These are phyloP conservation scores for Amphilophus citrinellus DNA, from an alignment of 2,113 vertebrate species.

Conservation along the genomic window DNA sequence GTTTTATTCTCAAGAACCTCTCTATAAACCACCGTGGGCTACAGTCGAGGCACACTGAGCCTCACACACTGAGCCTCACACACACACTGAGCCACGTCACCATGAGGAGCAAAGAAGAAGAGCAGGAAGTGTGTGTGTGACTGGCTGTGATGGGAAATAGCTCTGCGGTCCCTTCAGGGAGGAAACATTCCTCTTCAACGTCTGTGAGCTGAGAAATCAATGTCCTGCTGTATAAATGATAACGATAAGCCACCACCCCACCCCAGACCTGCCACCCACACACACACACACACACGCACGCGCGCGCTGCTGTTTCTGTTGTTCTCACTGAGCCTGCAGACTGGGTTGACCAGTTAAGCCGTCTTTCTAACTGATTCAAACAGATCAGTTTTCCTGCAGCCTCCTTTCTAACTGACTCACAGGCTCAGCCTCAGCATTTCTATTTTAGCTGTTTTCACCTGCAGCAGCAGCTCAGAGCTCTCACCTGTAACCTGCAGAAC, in stretches of 20 bases:
- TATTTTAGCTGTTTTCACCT: no score
- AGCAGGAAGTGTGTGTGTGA: conserved; percentile 62
- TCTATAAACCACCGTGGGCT: neutral
- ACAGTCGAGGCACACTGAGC: conserved; percentile 18
- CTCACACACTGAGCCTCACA: neutral
- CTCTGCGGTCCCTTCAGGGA: conserved; percentile 14
- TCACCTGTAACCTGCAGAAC: neutral
- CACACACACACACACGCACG: conserved; percentile 6
- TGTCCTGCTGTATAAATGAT: conserved; percentile 39
- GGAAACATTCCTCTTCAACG: neutral
- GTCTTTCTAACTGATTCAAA: conserved; percentile 15
- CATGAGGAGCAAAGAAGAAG: neutral
- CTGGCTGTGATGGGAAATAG: conserved; percentile 32
- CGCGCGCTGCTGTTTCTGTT: neutral
- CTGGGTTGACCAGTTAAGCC: conserved; percentile 42
- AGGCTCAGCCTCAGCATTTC: no score
- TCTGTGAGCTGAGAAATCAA: conserved; percentile 21
- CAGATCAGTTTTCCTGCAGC: neutral
- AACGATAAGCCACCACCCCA: neutral
- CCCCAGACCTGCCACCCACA: neutral
- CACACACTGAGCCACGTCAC: conserved; percentile 24
- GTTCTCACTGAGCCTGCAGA: conserved; percentile 6
- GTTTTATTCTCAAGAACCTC: neutral
- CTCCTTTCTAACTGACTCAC: neutral
- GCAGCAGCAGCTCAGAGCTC: no score